Evolutionary conservation across 1,140 invertebrate genomes (phyloP).

Genomic region (Aphelenchoides fujianensis): DNA sequence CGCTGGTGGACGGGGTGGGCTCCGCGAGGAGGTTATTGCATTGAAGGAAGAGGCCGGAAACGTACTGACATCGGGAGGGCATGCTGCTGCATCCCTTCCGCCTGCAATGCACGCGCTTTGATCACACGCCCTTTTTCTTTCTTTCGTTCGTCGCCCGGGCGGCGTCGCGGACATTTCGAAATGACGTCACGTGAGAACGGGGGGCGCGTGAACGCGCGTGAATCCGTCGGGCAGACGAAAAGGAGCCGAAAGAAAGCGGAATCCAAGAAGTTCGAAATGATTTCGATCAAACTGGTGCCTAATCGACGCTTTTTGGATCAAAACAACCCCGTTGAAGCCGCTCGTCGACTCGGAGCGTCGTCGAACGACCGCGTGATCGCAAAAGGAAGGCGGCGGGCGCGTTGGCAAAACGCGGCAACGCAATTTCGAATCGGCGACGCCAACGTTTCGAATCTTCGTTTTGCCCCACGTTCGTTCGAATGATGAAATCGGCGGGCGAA

Average conservation of each 20-base stretch:
- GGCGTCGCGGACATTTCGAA: too few relatives aligned
- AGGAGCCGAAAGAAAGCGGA: too few relatives aligned
- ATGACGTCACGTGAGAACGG: background rate
- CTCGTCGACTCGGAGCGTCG: too few relatives aligned
- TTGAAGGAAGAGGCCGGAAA: constrained; percentile 14
- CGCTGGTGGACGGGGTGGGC: background rate
- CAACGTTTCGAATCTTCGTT: background rate
- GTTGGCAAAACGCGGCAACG: background rate
- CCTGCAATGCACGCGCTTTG: background rate
- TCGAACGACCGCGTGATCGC: background rate
- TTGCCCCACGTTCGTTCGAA: background rate
- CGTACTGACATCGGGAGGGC: constrained; percentile 18
- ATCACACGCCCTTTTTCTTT: background rate
- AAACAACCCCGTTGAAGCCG: too few relatives aligned
- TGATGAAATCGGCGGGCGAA: constrained; percentile 9
- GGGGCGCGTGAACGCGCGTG: background rate
- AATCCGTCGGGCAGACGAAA: too few relatives aligned
- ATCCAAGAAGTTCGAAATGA: too few relatives aligned
- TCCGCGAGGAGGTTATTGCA: background rate
- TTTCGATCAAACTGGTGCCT: too few relatives aligned
- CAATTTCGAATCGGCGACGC: background rate
- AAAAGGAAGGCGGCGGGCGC: too few relatives aligned
- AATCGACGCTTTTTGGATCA: too few relatives aligned
- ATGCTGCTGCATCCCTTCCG: background rate
- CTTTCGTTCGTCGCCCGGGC: too few relatives aligned